Conservation (phyloP, 2,797 vertebrate species). For the Cynopterus sphinx region DNA sequence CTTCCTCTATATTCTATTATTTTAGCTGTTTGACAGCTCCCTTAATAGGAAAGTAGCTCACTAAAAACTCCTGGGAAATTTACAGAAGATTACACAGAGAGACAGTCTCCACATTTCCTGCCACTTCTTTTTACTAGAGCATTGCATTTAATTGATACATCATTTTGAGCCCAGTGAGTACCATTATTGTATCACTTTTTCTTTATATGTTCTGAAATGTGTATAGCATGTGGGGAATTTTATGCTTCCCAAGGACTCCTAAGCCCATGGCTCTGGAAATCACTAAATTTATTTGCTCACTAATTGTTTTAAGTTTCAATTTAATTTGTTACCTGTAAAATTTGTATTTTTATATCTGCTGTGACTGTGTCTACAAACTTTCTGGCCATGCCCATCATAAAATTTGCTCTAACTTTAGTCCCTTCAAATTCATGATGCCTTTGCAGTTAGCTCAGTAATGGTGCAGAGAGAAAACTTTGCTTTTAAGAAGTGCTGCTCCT, state of each 20-base stretch:
- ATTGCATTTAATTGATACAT: slow-evolving; percentile 27
- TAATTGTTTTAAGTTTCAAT: neutral
- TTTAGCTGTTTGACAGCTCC: slow-evolving; percentile 68
- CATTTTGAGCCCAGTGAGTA: neutral
- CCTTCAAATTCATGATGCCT: neutral
- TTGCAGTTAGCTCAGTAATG: neutral
- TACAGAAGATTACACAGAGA: slow-evolving; percentile 43
- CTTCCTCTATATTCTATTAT: slow-evolving; percentile 37
- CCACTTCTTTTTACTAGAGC: slow-evolving; percentile 30
- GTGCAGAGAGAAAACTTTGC: neutral
- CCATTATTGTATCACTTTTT: neutral
- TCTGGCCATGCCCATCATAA: neutral
- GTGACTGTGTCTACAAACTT: neutral
- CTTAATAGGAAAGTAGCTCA: slow-evolving; percentile 60
- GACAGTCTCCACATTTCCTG: neutral
- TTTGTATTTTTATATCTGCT: slow-evolving; percentile 24
- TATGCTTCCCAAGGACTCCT: neutral
- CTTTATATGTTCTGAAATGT: slow-evolving; percentile 33
- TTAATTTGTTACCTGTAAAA: neutral
- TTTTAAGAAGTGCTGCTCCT: neutral
- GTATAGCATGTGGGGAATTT: neutral
- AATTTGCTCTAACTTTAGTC: neutral
- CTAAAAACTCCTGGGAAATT: slow-evolving; percentile 72
- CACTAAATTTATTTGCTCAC: neutral
- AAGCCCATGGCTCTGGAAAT: neutral